A percentile compares a stretch with the other conserved stretches of the same genome.
These are phyloP conservation scores for Glyphotaelius pellucidus DNA, from an alignment of 2,888 invertebrate species.

Conservation along the genomic window DNA sequence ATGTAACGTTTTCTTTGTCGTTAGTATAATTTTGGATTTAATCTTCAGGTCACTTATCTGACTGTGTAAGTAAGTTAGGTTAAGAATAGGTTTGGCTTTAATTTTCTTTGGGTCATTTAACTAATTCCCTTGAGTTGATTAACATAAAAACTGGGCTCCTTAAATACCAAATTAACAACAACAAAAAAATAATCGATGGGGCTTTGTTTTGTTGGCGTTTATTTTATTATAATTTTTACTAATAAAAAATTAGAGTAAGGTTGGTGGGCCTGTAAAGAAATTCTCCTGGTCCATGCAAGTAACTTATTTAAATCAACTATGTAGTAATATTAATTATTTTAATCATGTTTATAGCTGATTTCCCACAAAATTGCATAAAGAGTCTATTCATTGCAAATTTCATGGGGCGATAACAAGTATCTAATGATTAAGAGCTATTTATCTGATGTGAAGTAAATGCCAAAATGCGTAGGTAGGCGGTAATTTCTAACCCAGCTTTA, in stretches of 20 bases:
- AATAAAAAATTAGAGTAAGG: background rate
- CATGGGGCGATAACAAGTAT: constrained; percentile 4
- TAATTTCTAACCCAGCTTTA: constrained; percentile 10
- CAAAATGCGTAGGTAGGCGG: constrained; percentile 14
- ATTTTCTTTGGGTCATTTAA: background rate
- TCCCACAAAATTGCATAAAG: constrained; percentile 25
- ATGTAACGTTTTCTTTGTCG: background rate
- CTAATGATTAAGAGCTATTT: background rate
- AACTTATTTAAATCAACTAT: constrained; percentile 13
- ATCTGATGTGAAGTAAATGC: constrained; percentile 11
- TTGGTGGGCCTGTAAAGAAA: background rate
- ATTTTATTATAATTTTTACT: background rate
- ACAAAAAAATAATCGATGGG: background rate
- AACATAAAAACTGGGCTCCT: background rate
- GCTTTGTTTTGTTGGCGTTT: background rate
- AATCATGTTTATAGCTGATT: constrained; percentile 27
- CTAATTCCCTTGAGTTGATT: background rate
- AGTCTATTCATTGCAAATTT: constrained; percentile 30
- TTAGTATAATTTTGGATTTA: background rate
- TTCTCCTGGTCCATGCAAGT: background rate
- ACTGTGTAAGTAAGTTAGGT: too few species aligned
- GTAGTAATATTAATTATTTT: background rate
- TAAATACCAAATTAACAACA: background rate
- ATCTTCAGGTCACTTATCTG: background rate
- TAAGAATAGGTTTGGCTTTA: background rate